Evolutionary conservation across 2,888 invertebrate genomes (phyloP).

Genomic region (Drosophila mimetica): DNA sequence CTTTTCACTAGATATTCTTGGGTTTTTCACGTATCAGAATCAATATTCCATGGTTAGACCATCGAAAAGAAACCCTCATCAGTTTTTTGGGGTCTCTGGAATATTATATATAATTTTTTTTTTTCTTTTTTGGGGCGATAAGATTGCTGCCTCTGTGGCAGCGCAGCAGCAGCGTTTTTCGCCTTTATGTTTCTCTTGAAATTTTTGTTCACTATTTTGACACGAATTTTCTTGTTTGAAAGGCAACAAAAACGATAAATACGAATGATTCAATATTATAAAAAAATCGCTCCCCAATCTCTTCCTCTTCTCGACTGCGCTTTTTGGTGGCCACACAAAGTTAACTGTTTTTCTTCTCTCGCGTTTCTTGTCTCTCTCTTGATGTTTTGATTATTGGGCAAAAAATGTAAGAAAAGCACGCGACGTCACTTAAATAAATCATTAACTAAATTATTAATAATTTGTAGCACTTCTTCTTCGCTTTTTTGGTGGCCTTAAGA

Average conservation of each 20-base stretch:
- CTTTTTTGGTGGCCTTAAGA: conserved; percentile 21
- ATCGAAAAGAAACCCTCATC: conserved; percentile 8
- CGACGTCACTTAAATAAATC: conserved; percentile 18
- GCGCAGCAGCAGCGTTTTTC: conserved; percentile 7
- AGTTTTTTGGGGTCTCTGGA: conserved; percentile 17
- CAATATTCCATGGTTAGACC: conserved; percentile 18
- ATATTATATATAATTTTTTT: conserved; percentile 1
- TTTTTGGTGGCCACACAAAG: conserved; percentile 42
- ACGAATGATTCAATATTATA: neutral
- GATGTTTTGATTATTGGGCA: neutral
- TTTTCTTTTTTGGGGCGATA: conserved; percentile 16
- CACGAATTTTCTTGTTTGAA: neutral
- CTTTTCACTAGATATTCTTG: neutral
- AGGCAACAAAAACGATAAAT: neutral
- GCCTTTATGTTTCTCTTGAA: neutral
- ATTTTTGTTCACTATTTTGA: conserved; percentile 11
- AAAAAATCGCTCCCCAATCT: conserved; percentile 11
- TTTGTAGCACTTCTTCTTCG: conserved; percentile 13
- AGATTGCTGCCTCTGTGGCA: conserved; percentile 37
- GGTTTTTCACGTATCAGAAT: neutral
- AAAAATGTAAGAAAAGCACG: conserved; percentile 1
- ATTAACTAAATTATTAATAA: conserved; percentile 16
- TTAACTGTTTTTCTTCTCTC: conserved; percentile 34
- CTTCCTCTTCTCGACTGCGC: conserved; percentile 18
- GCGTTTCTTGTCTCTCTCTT: neutral